These are phyloP conservation scores for Amblyteles armatorius DNA, from an alignment of 2,888 invertebrate genomes.

Conservation along the genomic window DNA sequence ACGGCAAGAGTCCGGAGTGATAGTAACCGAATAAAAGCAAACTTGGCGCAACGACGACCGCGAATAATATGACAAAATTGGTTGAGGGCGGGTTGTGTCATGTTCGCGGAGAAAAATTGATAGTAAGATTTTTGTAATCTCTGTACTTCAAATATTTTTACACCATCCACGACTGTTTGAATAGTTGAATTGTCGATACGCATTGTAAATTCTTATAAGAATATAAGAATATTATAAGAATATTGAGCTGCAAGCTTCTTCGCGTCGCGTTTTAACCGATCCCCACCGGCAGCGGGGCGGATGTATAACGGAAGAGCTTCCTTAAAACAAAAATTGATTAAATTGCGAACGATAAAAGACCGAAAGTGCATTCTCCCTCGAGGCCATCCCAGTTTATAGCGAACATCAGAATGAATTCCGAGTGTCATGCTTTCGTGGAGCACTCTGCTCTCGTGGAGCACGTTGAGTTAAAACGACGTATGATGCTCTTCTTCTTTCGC, in stretches of 20 bases:
- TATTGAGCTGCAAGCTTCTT: no score
- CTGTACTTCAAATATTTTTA: background rate
- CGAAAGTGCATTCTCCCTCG: conserved; percentile 19
- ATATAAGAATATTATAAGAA: no score
- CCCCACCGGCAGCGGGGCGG: no score
- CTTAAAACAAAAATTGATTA: conserved; percentile 33
- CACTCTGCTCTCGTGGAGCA: conserved; percentile 53
- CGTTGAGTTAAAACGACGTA: conserved; percentile 56
- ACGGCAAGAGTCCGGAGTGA: conserved; percentile 17
- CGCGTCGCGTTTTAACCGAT: background rate
- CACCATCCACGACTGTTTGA: background rate
- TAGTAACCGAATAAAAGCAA: conserved; percentile 45
- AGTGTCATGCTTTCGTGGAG: conserved; percentile 56
- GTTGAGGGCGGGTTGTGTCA: background rate
- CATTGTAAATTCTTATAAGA: background rate
- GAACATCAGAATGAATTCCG: conserved; percentile 49
- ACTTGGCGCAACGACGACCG: background rate
- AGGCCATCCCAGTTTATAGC: conserved; percentile 14
- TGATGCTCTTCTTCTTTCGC: conserved; percentile 54
- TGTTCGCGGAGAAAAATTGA: no score
- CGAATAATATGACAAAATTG: background rate
- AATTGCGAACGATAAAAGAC: background rate
- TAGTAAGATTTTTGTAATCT: no score
- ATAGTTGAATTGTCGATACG: background rate
- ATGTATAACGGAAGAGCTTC: background rate